These are phyloP conservation scores for Dysmachus trigonus DNA, from an alignment of 2,888 invertebrate species.

Conservation along the genomic window DNA sequence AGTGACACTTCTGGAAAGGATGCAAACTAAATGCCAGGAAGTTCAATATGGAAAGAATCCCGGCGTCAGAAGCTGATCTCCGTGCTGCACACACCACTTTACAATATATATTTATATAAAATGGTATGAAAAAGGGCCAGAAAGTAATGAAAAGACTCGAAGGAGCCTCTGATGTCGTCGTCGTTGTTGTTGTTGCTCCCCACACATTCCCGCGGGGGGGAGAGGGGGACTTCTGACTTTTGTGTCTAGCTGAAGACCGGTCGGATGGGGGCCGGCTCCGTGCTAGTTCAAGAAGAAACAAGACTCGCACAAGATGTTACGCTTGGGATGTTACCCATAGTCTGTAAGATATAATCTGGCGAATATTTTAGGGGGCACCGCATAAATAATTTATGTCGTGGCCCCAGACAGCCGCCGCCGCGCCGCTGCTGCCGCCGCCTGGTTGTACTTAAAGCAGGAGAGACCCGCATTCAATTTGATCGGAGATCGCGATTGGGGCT, in stretches of 20 bases:
- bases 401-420: conserved; percentile 35
- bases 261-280: background rate
- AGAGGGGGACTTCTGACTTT: background rate
- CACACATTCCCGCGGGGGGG: background rate
- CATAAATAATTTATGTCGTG: conserved; percentile 44
- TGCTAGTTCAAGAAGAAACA: conserved; percentile 34
- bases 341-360: conserved; percentile 39
- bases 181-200: too few relatives aligned
- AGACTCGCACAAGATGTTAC: conserved; percentile 41
- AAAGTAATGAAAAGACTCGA: conserved; percentile 30
- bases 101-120: too few relatives aligned
- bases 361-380: conserved; percentile 37
- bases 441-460: background rate
- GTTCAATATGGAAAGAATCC: conserved; percentile 32
- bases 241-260: background rate
- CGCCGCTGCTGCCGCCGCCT: too few relatives aligned
- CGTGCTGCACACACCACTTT: background rate
- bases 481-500: conserved; percentile 9
- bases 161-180: background rate
- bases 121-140: background rate
- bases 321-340: conserved; percentile 37
- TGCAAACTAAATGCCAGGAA: conserved; percentile 36
- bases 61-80: background rate
- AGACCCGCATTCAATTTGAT: conserved; percentile 33
- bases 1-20: conserved; percentile 37